Percentiles rank a stretch among this genome's conserved stretches.
phyloP scores from a whole-genome alignment of 2,113 vertebrate genomes.

The Beaufortia kweichowensis region DNA sequence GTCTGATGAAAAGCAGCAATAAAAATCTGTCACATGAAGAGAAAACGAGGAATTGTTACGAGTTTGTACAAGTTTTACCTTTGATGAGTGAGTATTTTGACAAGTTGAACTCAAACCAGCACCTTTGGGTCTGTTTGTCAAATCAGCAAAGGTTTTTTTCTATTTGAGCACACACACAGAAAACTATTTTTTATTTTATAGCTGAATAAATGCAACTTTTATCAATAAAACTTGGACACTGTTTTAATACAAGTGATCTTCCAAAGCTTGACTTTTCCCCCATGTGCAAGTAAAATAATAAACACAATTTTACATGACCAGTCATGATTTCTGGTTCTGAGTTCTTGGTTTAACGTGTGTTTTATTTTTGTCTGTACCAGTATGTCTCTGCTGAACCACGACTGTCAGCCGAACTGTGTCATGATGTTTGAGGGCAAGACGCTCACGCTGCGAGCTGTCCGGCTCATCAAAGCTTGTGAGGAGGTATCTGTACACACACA shows the following conservation, averaged over 20 bases:
- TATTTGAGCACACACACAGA: background rate
- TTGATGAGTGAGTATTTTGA: background rate
- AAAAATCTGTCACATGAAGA: background rate
- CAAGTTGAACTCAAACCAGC: conserved; percentile 4
- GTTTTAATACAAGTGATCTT: too few species aligned
- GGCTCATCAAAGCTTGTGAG: conserved; percentile 78
- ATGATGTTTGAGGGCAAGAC: conserved; percentile 86
- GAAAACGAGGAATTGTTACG: background rate
- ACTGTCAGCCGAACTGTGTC: conserved; percentile 94
- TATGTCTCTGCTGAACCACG: conserved; percentile 94
- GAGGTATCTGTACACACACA: conserved; percentile 77
- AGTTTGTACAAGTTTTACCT: background rate
- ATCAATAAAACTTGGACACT: background rate
- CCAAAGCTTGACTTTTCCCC: too few species aligned
- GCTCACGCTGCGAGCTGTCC: conserved; percentile 83
- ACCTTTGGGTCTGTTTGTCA: background rate
- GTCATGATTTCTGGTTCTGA: background rate
- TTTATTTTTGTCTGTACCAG: conserved; percentile 64
- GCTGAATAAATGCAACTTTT: too few species aligned
- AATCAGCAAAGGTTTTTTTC: background rate
- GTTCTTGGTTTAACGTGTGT: background rate
- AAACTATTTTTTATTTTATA: background rate
- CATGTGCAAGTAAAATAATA: background rate
- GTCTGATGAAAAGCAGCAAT: background rate
- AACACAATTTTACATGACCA: background rate